These are phyloP conservation scores for Drosophila paulistorum DNA, from an alignment of 1,140 invertebrate species.

Conservation along the genomic window DNA sequence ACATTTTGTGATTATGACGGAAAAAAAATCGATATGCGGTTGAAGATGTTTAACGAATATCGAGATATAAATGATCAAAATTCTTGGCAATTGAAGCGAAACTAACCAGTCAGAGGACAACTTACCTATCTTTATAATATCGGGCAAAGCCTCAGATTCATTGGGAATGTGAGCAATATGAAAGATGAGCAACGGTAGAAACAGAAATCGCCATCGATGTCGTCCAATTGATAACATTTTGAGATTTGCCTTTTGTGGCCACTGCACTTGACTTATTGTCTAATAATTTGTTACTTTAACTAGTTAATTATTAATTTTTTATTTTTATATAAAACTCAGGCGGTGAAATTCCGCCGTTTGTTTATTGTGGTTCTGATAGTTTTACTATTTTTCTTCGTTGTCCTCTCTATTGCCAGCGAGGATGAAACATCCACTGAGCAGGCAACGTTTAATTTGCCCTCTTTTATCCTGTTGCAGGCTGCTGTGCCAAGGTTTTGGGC, in stretches of 20 bases:
- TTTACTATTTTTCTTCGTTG: not conserved
- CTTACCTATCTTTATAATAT: conserved; percentile 80
- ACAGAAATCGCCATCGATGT: conserved; percentile 23
- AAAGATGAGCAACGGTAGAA: conserved; percentile 44
- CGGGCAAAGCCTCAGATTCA: conserved; percentile 53
- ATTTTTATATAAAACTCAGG: not conserved
- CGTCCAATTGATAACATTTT: conserved; percentile 43
- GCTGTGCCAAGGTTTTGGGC: not conserved
- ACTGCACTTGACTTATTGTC: not conserved
- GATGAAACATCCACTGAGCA: conserved; percentile 70
- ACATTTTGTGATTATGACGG: conserved; percentile 61
- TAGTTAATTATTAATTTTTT: conserved; percentile 38
- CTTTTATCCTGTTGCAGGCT: conserved; percentile 70
- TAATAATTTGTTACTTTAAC: conserved; percentile 21
- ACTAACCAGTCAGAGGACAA: not conserved
- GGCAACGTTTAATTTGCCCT: conserved; percentile 29
- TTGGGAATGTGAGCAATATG: conserved; percentile 44
- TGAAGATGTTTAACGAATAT: conserved; percentile 40
- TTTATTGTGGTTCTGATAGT: conserved; percentile 15
- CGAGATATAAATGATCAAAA: conserved; percentile 12
- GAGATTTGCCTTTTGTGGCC: conserved; percentile 6
- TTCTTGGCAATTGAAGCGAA: not conserved
- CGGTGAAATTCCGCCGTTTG: conserved; percentile 29
- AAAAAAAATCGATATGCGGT: conserved; percentile 72
- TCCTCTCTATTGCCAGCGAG: conserved; percentile 36